Conservation (phyloP, 2,797 vertebrate species). For the Esox lucius region DNA sequence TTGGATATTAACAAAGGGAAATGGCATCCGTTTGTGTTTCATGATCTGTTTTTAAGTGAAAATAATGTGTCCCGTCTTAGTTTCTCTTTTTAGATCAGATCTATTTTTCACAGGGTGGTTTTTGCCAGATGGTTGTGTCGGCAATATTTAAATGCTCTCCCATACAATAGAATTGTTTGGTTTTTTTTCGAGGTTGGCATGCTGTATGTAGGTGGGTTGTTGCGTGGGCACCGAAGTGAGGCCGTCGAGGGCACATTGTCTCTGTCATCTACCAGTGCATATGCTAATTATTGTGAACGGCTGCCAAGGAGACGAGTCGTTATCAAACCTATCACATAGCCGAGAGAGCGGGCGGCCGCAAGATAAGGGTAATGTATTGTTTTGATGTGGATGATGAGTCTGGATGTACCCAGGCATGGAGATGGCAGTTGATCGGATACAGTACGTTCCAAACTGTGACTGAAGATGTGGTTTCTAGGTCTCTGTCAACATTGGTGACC, state of each 20-base stretch:
- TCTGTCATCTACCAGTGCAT: constrained; percentile 36
- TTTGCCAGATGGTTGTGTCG: background rate
- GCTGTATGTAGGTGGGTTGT: constrained; percentile 14
- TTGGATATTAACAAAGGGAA: background rate
- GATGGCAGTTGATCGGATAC: background rate
- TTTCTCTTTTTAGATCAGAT: background rate
- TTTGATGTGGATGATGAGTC: background rate
- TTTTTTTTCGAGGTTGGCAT: constrained; percentile 19
- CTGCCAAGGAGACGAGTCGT: constrained; percentile 28
- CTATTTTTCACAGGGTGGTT: background rate
- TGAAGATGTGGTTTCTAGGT: background rate
- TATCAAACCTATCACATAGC: constrained; percentile 21
- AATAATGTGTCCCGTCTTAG: too few species aligned
- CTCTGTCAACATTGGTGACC: background rate
- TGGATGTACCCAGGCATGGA: background rate
- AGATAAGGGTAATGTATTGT: background rate
- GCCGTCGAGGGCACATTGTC: constrained; percentile 38
- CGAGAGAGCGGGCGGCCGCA: background rate
- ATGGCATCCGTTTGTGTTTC: background rate
- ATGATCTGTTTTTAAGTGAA: background rate
- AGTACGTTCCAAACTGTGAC: background rate
- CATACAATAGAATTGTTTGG: background rate
- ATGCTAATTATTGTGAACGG: constrained; percentile 38
- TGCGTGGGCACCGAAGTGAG: constrained; percentile 31
- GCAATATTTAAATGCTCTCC: background rate